Percentiles rank a stretch among this genome's conserved stretches.
These are phyloP conservation scores for Halcyon leucocephala DNA, from an alignment of 2,797 vertebrate species.

Conservation along the genomic window DNA sequence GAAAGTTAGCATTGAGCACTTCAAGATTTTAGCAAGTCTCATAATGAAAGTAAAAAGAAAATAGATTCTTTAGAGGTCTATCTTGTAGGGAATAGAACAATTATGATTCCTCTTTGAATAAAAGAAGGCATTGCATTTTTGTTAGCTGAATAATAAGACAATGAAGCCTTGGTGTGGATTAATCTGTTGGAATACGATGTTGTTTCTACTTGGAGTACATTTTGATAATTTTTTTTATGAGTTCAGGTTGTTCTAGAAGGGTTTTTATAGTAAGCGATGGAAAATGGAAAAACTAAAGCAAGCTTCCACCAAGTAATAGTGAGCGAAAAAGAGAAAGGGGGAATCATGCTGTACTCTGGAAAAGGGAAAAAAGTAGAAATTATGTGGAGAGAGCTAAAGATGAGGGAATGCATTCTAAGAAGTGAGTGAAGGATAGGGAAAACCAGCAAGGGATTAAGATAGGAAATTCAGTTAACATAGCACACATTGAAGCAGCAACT, in stretches of 20 bases:
- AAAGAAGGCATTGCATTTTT: background rate
- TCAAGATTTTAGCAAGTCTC: background rate
- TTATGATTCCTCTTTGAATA: background rate
- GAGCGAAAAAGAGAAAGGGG: accelerated
- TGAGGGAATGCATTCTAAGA: background rate
- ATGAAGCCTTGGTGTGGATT: background rate
- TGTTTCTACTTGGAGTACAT: background rate
- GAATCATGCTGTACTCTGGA: background rate
- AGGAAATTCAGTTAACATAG: background rate
- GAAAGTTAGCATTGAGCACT: background rate
- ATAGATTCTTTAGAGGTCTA: background rate
- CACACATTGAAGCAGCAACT: background rate
- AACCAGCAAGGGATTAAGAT: background rate
- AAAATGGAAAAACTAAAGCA: background rate
- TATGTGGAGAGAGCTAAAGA: background rate
- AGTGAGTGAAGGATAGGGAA: background rate
- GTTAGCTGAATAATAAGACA: background rate
- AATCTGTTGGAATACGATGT: background rate
- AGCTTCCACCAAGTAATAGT: background rate
- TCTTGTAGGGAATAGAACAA: background rate
- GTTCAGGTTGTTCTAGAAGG: background rate
- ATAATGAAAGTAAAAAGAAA: background rate
- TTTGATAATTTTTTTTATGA: slow-evolving; percentile 1
- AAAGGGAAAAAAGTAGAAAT: background rate
- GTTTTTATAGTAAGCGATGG: background rate